Base-by-base conservation (phyloP, 2,113 vertebrate genomes). In the Vulpes ferrilata region DNA sequence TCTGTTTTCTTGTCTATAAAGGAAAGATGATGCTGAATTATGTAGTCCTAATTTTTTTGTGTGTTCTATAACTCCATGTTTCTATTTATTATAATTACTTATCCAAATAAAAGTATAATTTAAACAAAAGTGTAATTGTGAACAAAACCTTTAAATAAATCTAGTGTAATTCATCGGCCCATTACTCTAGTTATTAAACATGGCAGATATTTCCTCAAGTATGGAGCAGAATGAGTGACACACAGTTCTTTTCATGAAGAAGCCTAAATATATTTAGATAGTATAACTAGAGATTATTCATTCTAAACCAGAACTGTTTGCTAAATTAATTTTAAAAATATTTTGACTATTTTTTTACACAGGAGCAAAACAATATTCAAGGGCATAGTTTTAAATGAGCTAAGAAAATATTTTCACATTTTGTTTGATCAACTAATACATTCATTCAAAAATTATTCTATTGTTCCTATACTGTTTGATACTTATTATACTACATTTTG, bases 361-460 rank as follows among this genome's bases (percentile, higher is more conserved):
- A 48, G 71, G 7, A 86, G n/a, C 57, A 86, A 80, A 69, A 23
- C 25, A 64, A 11, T 35, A 13, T 90, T 90, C 23, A 74, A 55
- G 71, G 8, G 11, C 12, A 93, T 76, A 78, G 2, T 27, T 76
- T 20, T 78, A 89, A 82, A 57, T 43, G 7, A 13, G 8, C 30
- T 71, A 38, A 92, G 20, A 74, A 82, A 82, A 62, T 12, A 88
- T 84, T 67, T 94, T 81, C 32, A 81, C 11, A 79, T 90, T 90
- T 71, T 86, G 7, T 27, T 15, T 65, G 15, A 64, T 62, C 13
- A 30, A 32, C 22, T 67, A 82, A 93, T 19, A 2, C 7, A 80
- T 17, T 59, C 62, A 71, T 22, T 87, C 13, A 73, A 65, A 3
- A 79, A 60, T 48, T 81, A 3, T 67, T 59, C 86, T 90, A 23